These are phyloP conservation scores for Apodemia duryi DNA, from an alignment of 2,888 invertebrate species.

Conservation along the genomic window DNA sequence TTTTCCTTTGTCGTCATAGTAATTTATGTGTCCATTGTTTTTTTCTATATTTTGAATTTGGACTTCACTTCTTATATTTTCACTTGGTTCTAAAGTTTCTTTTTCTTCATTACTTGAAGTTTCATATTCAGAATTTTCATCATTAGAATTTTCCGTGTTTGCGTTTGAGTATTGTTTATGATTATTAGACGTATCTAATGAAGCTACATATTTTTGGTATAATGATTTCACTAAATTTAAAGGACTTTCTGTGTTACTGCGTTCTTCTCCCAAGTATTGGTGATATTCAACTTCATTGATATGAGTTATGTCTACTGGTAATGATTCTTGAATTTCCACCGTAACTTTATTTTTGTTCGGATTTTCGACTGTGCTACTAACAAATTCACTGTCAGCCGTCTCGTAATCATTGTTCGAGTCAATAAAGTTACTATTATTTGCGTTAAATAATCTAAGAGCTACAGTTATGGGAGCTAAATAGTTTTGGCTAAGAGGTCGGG, in stretches of 20 bases:
- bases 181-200: slow-evolving; percentile 58
- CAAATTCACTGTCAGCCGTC: slow-evolving; percentile 59
- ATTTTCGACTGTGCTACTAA: slow-evolving; percentile 53
- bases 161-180: slow-evolving; percentile 50
- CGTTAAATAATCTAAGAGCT: slow-evolving; percentile 74
- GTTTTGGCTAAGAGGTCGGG: slow-evolving; percentile 74
- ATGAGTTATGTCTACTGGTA: slow-evolving; percentile 75
- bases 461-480: slow-evolving; percentile 81
- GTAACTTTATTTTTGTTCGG: slow-evolving; percentile 70
- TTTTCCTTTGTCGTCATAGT: slow-evolving; percentile 47
- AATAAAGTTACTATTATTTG: slow-evolving; percentile 58
- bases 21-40: slow-evolving; percentile 46
- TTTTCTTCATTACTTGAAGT: slow-evolving; percentile 34
- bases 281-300: slow-evolving; percentile 70
- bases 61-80: slow-evolving; percentile 52
- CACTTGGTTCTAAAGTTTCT: slow-evolving; percentile 53
- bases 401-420: slow-evolving; percentile 61
- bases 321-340: slow-evolving; percentile 83
- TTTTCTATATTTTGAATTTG: slow-evolving; percentile 47
- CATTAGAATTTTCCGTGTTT: slow-evolving; percentile 45
- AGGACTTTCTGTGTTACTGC: slow-evolving; percentile 49
- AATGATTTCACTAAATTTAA: slow-evolving; percentile 49
- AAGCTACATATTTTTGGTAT: slow-evolving; percentile 55
- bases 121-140: slow-evolving; percentile 33
- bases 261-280: slow-evolving; percentile 63